A percentile compares a stretch with the other conserved stretches of the same genome.
Evolutionary conservation across 2,113 vertebrate species (phyloP).

Genomic region (Bos javanicus): DNA sequence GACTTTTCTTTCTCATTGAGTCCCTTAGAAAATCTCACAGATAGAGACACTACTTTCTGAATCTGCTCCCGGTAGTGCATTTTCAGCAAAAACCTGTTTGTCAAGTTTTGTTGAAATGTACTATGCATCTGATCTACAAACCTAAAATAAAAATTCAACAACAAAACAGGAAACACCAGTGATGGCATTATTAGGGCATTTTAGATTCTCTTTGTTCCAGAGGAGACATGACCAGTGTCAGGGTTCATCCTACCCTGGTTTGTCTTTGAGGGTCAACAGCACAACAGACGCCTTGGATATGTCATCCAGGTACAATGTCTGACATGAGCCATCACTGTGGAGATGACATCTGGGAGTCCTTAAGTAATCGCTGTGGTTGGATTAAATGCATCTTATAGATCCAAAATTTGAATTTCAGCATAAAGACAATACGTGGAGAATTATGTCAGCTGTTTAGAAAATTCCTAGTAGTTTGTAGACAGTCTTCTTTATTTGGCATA

Average conservation of each 20-base stretch:
- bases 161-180: background rate
- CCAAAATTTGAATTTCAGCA: background rate
- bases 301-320: rapidly evolving
- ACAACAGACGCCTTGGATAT: background rate
- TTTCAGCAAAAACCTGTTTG: background rate
- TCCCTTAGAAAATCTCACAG: background rate
- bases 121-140: background rate
- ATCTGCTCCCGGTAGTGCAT: background rate
- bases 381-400: too few relatives aligned
- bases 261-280: background rate
- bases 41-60: background rate
- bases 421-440: background rate
- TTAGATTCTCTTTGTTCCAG: background rate
- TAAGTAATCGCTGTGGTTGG: too few relatives aligned
- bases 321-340: rapidly evolving
- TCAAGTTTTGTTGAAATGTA: background rate
- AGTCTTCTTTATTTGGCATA: background rate
- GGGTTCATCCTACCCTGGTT: background rate
- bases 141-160: background rate
- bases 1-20: background rate
- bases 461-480: background rate
- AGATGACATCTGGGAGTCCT: background rate
- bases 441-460: background rate
- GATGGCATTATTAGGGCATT: background rate
- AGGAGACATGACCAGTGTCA: background rate